Base-by-base conservation (phyloP, 2,888 invertebrate genomes). In the Silvanus unidentatus region DNA sequence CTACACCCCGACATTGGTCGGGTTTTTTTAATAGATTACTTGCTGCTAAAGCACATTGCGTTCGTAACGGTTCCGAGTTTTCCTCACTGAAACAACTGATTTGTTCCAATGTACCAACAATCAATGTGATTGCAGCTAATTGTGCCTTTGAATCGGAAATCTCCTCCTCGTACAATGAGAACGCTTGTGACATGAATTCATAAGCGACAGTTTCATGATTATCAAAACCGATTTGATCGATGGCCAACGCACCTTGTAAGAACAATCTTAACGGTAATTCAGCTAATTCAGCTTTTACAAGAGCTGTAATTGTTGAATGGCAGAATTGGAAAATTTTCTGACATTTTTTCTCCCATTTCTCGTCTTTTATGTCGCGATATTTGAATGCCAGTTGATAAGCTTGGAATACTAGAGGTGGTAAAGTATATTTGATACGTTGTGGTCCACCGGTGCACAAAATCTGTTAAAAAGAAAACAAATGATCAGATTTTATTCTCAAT, bases 321-420 rank as follows among this genome's bases (percentile, higher is more conserved):
- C 95, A 97, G 70, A 97, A 98, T 73, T 97, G 93, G 75, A 99
- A 93, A 54, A 99, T 95, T 73, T 97, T 98, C 69, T 91, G 89
- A 62, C 97, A 94, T 68, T 99, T 98, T 72, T 94, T 96, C 71
- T 96, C 92, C 97, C 98, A 99, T 77, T 94, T 90, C 43, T 91
- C 91, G 68, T 98, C 97, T 83, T 90, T 81, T 8, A 87, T 82
- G 47, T 81, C 78, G 11, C 86, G 75, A 65, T 94, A 97, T 43
- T 84, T 82, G 68, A 85, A 87, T 0, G 95, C 91, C 37, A 98
- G 75, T 42, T 87, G 81, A 68, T 90, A 97, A 0, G 96, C 93
- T 68, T 93, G 88, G 73, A 98, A 97, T 42, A 98, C 82, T 27
- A 99, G 78, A 0, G 98, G 93, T 13, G 99, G 98, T 57, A 99